Evolutionary conservation across 2,113 vertebrate species (phyloP).

Genomic region (Ascaphus truei): DNA sequence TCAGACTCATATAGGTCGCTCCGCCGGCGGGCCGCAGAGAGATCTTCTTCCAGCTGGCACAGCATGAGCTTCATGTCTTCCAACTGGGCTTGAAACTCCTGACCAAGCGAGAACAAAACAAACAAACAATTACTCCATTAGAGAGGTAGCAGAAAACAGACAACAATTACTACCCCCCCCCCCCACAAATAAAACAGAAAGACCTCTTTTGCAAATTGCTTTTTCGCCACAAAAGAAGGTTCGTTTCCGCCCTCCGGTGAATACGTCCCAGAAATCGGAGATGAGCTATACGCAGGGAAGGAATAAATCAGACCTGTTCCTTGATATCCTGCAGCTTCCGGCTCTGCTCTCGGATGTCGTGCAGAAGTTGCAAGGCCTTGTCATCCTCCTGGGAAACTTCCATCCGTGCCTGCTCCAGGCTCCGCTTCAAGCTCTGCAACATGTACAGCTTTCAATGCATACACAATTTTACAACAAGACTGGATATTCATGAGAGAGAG

Average conservation of each 20-base stretch:
- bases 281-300: too few relatives aligned
- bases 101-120: too few relatives aligned
- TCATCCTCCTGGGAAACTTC: slow-evolving; percentile 98
- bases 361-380: slow-evolving; percentile 94
- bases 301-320: slow-evolving; percentile 93
- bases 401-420: slow-evolving; percentile 95
- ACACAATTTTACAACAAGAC: too few relatives aligned
- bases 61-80: slow-evolving; percentile 96
- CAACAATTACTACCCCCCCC: too few relatives aligned
- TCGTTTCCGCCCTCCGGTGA: too few relatives aligned
- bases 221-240: too few relatives aligned
- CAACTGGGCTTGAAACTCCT: slow-evolving; percentile 97
- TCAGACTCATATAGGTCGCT: slow-evolving; percentile 94
- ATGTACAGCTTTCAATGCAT: slow-evolving; percentile 62
- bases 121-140: background rate
- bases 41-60: slow-evolving; percentile 93
- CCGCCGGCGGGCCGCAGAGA: slow-evolving; percentile 89
- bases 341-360: slow-evolving; percentile 96
- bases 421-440: slow-evolving; percentile 94
- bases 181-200: slow-evolving; percentile 16
- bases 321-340: slow-evolving; percentile 98
- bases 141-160: too few relatives aligned
- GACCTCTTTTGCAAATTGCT: slow-evolving; percentile 21
- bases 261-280: too few relatives aligned
- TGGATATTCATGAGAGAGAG: too few relatives aligned